Percentiles rank a stretch among this genome's conserved stretches.
phyloP scores from a whole-genome alignment of 2,797 vertebrate species.

The Tokudaia tokunoshimensis region DNA sequence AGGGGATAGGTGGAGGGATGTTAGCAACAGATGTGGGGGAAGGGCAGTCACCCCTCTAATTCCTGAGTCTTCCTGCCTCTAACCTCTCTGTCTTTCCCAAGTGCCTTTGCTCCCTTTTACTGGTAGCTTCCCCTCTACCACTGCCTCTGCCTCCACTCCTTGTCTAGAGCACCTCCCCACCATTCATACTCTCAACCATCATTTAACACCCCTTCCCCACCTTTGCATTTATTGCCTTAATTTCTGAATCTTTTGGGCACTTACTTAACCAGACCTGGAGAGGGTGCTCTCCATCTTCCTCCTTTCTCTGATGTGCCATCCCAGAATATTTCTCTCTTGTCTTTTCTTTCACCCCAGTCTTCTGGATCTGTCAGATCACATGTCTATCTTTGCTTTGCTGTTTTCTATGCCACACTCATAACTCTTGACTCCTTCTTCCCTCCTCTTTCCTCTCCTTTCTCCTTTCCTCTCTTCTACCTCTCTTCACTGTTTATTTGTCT shows the following conservation, averaged over 20 bases:
- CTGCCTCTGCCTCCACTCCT: background rate
- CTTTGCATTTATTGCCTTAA: background rate
- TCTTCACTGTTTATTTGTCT: accelerated
- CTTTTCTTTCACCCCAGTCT: too few species aligned
- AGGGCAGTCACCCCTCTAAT: background rate
- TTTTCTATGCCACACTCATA: background rate
- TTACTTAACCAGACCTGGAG: background rate
- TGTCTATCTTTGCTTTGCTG: background rate
- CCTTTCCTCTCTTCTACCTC: too few species aligned
- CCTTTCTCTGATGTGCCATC: background rate
- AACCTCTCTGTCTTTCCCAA: constrained; percentile 22
- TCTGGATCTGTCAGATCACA: too few species aligned
- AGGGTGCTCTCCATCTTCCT: background rate
- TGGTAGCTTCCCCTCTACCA: background rate
- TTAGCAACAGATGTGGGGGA: background rate
- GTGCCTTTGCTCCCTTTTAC: background rate
- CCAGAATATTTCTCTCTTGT: background rate
- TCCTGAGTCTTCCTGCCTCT: constrained; percentile 23
- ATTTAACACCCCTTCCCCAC: too few species aligned
- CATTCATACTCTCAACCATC: background rate
- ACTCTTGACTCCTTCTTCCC: background rate
- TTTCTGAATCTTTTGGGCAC: background rate
- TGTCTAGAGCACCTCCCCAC: background rate
- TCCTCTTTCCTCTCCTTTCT: accelerated
- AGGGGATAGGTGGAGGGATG: background rate